These are phyloP conservation scores for Mus spretus DNA, from an alignment of 2,797 vertebrate genomes.

Conservation along the genomic window DNA sequence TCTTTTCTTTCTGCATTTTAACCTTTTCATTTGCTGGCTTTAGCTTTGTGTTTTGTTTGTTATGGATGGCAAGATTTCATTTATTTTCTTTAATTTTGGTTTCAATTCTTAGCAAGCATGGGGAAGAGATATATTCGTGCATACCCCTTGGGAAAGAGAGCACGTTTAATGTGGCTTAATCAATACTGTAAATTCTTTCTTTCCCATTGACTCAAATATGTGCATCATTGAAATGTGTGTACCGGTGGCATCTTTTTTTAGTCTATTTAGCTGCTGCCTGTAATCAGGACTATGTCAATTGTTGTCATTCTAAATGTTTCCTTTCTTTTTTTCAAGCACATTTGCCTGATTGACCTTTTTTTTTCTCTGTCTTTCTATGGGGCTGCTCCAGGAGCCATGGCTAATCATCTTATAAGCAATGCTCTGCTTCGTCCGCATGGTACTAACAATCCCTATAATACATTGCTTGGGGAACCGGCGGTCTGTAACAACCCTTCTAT, in stretches of 20 bases:
- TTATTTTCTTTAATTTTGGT: slow-evolving; percentile 76
- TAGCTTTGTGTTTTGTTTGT: slow-evolving; percentile 76
- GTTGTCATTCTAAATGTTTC: slow-evolving; percentile 94
- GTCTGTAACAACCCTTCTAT: slow-evolving; percentile 99
- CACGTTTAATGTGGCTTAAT: slow-evolving; percentile 85
- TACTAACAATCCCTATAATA: slow-evolving; percentile 99
- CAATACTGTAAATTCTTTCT: slow-evolving; percentile 84
- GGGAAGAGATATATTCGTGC: slow-evolving; percentile 83
- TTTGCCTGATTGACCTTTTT: slow-evolving; percentile 94
- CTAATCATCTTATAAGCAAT: slow-evolving; percentile 99
- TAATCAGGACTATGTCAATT: slow-evolving; percentile 91
- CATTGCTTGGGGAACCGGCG: slow-evolving; percentile 99
- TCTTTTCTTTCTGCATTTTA: slow-evolving; percentile 75
- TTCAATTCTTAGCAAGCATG: slow-evolving; percentile 87
- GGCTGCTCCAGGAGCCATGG: slow-evolving; percentile 99
- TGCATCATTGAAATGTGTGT: slow-evolving; percentile 88
- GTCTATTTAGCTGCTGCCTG: slow-evolving; percentile 89
- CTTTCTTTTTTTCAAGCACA: slow-evolving; percentile 91
- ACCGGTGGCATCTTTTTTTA: slow-evolving; percentile 87
- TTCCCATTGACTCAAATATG: slow-evolving; percentile 85
- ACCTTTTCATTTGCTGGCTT: slow-evolving; percentile 79
- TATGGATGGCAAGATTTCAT: slow-evolving; percentile 81
- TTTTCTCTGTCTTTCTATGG: slow-evolving; percentile 92
- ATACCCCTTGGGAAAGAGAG: slow-evolving; percentile 82
- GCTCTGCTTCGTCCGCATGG: slow-evolving; percentile 99